Base-by-base conservation (phyloP, 2,113 vertebrate species). In the Dipodomys spectabilis region DNA sequence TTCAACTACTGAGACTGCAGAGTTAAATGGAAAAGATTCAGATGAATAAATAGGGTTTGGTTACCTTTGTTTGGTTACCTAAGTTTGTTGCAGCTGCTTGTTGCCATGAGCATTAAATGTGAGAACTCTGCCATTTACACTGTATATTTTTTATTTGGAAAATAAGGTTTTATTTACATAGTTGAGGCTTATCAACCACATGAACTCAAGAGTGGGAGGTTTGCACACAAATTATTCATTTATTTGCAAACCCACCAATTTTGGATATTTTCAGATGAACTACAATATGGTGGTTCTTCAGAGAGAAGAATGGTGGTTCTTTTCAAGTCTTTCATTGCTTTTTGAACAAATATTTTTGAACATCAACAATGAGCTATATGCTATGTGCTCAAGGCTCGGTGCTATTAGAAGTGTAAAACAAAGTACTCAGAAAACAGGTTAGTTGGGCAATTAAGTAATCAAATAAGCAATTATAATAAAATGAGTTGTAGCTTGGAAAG, bases 31-130 rank as follows among this genome's bases (percentile, higher is more conserved):
- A 90, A 92, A 96, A 82, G 94, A 93, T 62, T 78, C 27, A 22
- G n/a, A 94, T 87, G 62, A 32, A 85, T 75, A 96, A 96, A 82
- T 32, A 81, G 81, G n/a, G n/a, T 91, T 95, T 89, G 86, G 75
- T 93, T 94, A 95, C 95, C 85, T 93, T 92, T 90, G 65, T 25
- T 77, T 86, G 28, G 39, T 39, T 39, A 39, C 39, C 69, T 94
- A 57, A 95, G 93, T 96, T 90, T 96, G 69, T 92, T 89, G 62
- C 87, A 96, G 92, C 74, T 97, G 79, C 94, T 89, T 92, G 23
- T 91, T 94, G 73, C 84, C 78, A 93, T 92, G 25, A 92, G 27
- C 28, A 96, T 88, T 77, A 95, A 86, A 95, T 88, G 72, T 82
- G 86, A 93, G 35, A 75, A 77, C 72, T 75, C 85, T 95, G 64